Evolutionary conservation across 2,797 vertebrate species (phyloP), one percentile per base, ranked within the genome.

Genomic region (Tympanoctomys barrerae): DNA sequence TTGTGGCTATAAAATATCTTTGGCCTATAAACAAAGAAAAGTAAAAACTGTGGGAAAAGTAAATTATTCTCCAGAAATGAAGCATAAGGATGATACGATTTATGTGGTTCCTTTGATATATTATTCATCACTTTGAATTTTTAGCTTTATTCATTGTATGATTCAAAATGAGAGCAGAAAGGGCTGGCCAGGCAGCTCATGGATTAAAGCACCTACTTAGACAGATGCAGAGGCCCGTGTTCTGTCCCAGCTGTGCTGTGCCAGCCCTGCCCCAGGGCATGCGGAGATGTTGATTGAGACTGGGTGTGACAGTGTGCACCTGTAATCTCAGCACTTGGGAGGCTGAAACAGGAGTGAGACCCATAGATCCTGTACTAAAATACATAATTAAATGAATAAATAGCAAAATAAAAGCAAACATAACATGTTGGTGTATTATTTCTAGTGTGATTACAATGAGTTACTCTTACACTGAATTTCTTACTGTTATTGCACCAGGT

Each of bases 101-200:
- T 84, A 84, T 84, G 39, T 36, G 68, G 89, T 83, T 66, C 78
- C 11, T 73, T 91, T 96, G 87, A 94, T 70, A 87, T 52, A 66
- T 61, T 89, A 73, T 8, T 36, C 24, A 89, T 18, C 39, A 22
- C 42, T 88, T 87, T 84, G 46, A 42, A 75, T 21, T 68, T 88
- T 91, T 73, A 62, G 61, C 86, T 94, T 96, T 93, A 96, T 89
- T 95, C 61, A 89, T 87, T 77, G 36, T 91, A 39, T 75, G 57
- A 68, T 62, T 42, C 14, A 57, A 96, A 94, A 95, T 57, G 86
- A 87, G 96, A 91, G 22, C 62, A 94, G 33, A 19, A 18, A 57
- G 54, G 54, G 14, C 16, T 18, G 16, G 54, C 54, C 54, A 57
- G 54, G 16, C 16, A 18, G 54, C 54, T 57, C 16, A 16, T 4